These are phyloP conservation scores for Drosophila flavopinicola DNA, from an alignment of 2,888 invertebrate genomes.

Conservation along the genomic window DNA sequence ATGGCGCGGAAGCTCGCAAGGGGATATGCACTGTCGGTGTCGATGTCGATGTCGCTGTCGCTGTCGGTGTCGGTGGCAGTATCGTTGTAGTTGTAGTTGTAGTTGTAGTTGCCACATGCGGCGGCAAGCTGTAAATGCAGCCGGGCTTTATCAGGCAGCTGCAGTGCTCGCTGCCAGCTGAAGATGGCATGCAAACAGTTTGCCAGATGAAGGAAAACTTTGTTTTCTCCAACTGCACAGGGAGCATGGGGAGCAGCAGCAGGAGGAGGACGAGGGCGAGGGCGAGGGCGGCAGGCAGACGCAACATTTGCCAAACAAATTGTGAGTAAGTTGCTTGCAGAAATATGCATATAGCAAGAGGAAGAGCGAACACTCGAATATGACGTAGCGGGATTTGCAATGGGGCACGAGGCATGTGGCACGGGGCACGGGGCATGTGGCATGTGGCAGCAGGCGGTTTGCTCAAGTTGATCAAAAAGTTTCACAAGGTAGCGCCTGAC, in stretches of 20 bases:
- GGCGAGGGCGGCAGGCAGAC: conserved; percentile 5
- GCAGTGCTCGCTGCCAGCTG: conserved; percentile 31
- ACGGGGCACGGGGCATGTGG: background rate
- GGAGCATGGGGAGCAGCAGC: no score
- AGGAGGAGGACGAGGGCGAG: background rate
- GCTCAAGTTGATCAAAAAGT: conserved; percentile 67
- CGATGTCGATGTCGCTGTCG: conserved; percentile 24
- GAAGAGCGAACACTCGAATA: conserved; percentile 58
- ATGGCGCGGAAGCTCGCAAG: conserved; percentile 58
- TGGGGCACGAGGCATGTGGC: no score
- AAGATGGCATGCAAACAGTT: conserved; percentile 50
- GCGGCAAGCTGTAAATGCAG: conserved; percentile 47
- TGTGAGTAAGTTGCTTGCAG: conserved; percentile 69
- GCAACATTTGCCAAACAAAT: conserved; percentile 77
- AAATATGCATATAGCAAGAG: conserved; percentile 68
- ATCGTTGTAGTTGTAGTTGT: no score
- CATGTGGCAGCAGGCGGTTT: conserved; percentile 1
- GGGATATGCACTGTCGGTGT: conserved; percentile 41
- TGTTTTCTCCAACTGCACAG: conserved; percentile 52
- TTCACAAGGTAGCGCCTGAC: conserved; percentile 47
- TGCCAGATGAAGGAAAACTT: conserved; percentile 50
- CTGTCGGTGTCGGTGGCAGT: conserved; percentile 16
- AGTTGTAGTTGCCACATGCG: conserved; percentile 63
- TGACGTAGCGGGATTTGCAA: conserved; percentile 26
- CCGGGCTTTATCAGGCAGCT: conserved; percentile 47